phyloP scores from a whole-genome alignment of 2,113 vertebrate genomes.

The Beaufortia kweichowensis region DNA sequence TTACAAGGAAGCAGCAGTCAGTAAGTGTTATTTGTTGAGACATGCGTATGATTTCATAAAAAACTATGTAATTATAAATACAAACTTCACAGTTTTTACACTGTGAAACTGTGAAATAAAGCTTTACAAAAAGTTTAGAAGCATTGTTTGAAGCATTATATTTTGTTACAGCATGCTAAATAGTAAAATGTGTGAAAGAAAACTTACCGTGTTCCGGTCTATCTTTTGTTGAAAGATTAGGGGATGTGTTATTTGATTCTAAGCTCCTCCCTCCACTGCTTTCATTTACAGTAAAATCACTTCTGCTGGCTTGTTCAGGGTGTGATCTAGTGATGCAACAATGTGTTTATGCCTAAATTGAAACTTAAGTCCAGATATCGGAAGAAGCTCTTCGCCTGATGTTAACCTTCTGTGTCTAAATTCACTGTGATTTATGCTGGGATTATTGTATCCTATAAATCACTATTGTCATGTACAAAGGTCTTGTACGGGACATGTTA shows the following conservation, averaged over 20 bases:
- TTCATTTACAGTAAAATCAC: not conserved
- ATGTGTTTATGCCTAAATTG: not conserved
- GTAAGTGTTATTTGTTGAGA: not conserved
- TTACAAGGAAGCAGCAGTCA: too few species aligned
- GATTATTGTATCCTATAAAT: not conserved
- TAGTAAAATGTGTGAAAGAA: not conserved
- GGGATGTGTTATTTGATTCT: not conserved
- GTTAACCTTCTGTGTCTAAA: not conserved
- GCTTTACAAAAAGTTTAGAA: not conserved
- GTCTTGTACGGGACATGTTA: too few species aligned
- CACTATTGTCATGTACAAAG: not conserved
- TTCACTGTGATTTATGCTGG: not conserved
- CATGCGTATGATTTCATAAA: not conserved
- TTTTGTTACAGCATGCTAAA: not conserved
- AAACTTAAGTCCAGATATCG: not conserved
- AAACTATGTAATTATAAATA: not conserved
- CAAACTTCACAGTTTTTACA: not conserved
- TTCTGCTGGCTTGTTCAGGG: not conserved
- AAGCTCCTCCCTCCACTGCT: not conserved
- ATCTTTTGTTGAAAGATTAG: not conserved
- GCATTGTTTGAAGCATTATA: not conserved
- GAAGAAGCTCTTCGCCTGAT: not conserved
- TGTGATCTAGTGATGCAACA: not conserved
- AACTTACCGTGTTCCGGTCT: slow-evolving; percentile 1
- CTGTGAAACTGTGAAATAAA: not conserved